Evolutionary conservation across 2,888 invertebrate species (phyloP).

Genomic region (Eledona agricola): DNA sequence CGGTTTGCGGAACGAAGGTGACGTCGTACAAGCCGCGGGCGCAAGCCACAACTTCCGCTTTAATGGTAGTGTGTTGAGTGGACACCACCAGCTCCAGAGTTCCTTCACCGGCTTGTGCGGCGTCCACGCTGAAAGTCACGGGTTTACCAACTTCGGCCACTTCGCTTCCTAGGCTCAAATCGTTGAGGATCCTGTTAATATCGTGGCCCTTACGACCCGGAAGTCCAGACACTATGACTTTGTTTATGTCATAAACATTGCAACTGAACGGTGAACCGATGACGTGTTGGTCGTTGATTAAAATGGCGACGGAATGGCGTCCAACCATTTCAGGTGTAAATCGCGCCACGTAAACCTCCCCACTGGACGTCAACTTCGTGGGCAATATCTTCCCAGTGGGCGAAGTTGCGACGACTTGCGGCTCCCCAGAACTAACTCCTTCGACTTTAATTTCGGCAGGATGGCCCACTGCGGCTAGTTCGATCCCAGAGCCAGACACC

Average conservation of each 20-base stretch:
- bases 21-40: slow-evolving; percentile 92
- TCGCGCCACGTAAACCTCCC: slow-evolving; percentile 77
- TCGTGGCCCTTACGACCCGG: slow-evolving; percentile 56
- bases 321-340: slow-evolving; percentile 90
- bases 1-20: slow-evolving; percentile 90
- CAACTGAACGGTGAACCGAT: slow-evolving; percentile 93
- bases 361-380: slow-evolving; percentile 72
- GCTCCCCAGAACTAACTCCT: slow-evolving; percentile 70
- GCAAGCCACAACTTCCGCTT: slow-evolving; percentile 84
- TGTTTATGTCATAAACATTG: slow-evolving; percentile 91
- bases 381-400: slow-evolving; percentile 85
- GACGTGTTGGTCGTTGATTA: slow-evolving; percentile 84
- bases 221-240: slow-evolving; percentile 77
- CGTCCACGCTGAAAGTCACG: slow-evolving; percentile 92
- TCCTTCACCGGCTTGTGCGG: slow-evolving; percentile 94
- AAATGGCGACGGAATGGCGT: slow-evolving; percentile 83
- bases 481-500: slow-evolving; percentile 73
- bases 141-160: slow-evolving; percentile 78
- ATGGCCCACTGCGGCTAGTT: slow-evolving; percentile 74
- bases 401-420: slow-evolving; percentile 78
- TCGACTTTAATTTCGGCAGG: slow-evolving; percentile 70
- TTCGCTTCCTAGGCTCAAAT: slow-evolving; percentile 60
- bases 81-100: slow-evolving; percentile 91
- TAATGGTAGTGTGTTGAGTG: slow-evolving; percentile 87
- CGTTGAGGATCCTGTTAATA: slow-evolving; percentile 52